Evolutionary conservation across 2,888 invertebrate genomes (phyloP), one percentile per base, ranked within the genome.

Genomic region (Scrobipalpa atriplicella): DNA sequence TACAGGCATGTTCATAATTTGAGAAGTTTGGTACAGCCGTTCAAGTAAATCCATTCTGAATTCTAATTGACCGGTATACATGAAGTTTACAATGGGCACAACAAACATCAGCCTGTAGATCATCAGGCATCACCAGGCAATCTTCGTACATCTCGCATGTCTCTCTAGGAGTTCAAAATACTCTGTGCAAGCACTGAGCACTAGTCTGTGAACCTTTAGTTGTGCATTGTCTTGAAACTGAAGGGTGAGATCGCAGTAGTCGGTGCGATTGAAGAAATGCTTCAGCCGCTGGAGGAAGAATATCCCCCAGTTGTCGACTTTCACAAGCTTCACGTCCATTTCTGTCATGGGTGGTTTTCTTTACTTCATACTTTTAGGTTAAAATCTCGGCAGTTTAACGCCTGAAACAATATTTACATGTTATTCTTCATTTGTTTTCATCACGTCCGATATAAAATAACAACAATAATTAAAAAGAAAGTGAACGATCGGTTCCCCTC

Each of bases 261-360:
- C 97, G 13, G 97, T 97, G 80, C 97, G 96, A 78, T 96, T 96
- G 80, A 97, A 97, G 80, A 97, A 96, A 79, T 96, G 95, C 75
- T 97, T 97, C 62, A 98, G 90, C 77, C 97, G 94, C 82, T 97
- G 97, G 19, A 98, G 95, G 84, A 98, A 97, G 88, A 97, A 97
- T 72, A 96, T 95, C 72, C 97, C 97, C 98, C 98, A 98, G 88
- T 98, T 98, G 89, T 97, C 97, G 72, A 98, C 97, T 93, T 97
- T 96, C 73, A 97, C 96, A 92, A 95, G 95, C 84, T 95, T 95
- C 67, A 88, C 84, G 72, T 93, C 93, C 64, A 54, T 41, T 13
- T 90, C 92, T 67, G 89, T 89, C 94, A 94, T 94, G 79, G 80
- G 70, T 68, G 68, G 64, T 69, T 67, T 72, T 73, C 75, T 72